A percentile compares a stretch with the other conserved stretches of the same genome.
These are phyloP conservation scores for Labeo calbasu DNA, from an alignment of 2,797 vertebrate genomes.

Conservation along the genomic window DNA sequence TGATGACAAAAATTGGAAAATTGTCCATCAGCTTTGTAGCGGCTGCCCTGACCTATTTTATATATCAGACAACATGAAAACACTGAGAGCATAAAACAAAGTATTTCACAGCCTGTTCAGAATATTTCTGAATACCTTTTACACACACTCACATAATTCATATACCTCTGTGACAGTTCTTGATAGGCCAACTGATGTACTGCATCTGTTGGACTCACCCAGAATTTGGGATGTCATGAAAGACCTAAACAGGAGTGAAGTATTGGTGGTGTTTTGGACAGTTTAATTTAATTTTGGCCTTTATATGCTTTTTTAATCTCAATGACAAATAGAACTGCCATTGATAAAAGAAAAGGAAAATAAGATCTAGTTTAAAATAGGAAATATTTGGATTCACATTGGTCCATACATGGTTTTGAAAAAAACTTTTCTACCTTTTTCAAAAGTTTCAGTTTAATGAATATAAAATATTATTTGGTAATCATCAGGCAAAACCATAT, in stretches of 20 bases:
- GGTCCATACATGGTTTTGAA: not conserved
- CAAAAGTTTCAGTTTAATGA: not conserved
- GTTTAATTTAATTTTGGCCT: not conserved
- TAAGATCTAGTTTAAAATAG: not conserved
- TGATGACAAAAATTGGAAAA: constrained; percentile 9
- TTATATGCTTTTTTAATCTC: not conserved
- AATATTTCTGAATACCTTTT: not conserved
- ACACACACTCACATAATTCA: not conserved
- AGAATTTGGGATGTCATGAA: not conserved
- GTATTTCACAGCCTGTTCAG: not conserved
- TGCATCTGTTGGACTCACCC: not conserved
- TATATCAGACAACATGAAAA: constrained; percentile 9
- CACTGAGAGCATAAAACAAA: not conserved
- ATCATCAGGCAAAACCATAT: not conserved
- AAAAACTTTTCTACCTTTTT: not conserved
- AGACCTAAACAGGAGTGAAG: not conserved
- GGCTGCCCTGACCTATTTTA: not conserved
- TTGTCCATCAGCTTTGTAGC: not conserved
- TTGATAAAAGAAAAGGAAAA: too few species aligned
- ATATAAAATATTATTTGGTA: not conserved
- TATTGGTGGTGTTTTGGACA: not conserved
- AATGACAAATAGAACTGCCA: not conserved
- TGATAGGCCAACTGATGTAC: not conserved
- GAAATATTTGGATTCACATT: not conserved
- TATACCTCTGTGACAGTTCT: not conserved